These are phyloP conservation scores for Menura novaehollandiae DNA, from an alignment of 2,113 vertebrate species.

Conservation along the genomic window DNA sequence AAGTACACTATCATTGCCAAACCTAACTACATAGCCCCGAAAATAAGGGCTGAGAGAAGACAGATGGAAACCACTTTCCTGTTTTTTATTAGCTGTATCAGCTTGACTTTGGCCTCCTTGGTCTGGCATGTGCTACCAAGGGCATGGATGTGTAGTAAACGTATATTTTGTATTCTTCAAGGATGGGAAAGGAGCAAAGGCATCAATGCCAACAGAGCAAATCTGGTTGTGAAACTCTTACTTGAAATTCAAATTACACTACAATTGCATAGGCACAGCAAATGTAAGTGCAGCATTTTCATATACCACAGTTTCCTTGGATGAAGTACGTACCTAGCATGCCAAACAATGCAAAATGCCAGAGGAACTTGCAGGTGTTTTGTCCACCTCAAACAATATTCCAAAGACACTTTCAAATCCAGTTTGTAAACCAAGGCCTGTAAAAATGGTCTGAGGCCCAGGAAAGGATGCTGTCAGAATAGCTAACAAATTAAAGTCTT, in stretches of 20 bases:
- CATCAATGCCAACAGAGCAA: neutral
- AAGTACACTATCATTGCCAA: neutral
- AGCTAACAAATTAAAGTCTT: constrained; percentile 10
- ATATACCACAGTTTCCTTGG: neutral
- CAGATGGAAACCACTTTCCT: neutral
- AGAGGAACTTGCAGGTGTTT: neutral
- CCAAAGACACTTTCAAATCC: neutral
- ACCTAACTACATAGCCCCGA: neutral
- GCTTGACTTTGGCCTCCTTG: neutral
- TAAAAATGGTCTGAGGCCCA: neutral
- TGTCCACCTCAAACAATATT: neutral
- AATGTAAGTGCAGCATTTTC: neutral
- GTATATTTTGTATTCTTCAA: neutral
- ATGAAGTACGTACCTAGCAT: neutral
- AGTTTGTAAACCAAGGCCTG: neutral
- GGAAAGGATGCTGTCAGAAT: constrained; percentile 11
- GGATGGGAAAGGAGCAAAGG: neutral
- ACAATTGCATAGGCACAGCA: neutral
- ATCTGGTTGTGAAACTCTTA: neutral
- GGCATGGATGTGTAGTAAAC: neutral
- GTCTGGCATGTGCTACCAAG: neutral
- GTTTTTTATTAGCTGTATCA: neutral
- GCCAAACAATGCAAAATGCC: neutral
- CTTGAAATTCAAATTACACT: neutral
- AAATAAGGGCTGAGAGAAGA: neutral